Conservation (phyloP, 2,888 invertebrate genomes). For the Volucella zonaria region DNA sequence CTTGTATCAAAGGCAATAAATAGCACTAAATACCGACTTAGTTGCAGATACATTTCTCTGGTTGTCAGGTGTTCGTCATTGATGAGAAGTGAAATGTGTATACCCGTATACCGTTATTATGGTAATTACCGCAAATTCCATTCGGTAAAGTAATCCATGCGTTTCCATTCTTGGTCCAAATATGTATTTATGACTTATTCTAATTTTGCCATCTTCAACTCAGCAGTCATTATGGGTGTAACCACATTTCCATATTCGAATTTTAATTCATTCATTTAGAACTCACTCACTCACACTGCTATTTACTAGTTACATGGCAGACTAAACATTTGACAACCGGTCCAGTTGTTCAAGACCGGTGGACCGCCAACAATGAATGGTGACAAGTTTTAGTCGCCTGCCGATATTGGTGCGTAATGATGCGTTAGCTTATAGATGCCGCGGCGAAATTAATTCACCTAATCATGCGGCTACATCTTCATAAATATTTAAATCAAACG, state of each 20-base stretch:
- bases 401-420: conserved; percentile 14
- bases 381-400: neutral
- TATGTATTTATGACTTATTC: conserved; percentile 30
- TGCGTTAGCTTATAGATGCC: neutral
- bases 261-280: neutral
- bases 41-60: conserved; percentile 1
- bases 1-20: neutral
- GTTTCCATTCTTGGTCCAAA: conserved; percentile 2
- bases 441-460: conserved; percentile 26
- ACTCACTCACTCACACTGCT: neutral
- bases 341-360: conserved; percentile 18
- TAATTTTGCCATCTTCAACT: conserved; percentile 21
- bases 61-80: neutral
- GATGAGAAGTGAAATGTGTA: too few relatives aligned
- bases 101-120: conserved; percentile 36
- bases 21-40: conserved; percentile 1
- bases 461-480: conserved; percentile 22
- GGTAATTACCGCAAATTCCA: neutral
- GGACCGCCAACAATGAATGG: neutral
- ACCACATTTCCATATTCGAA: conserved; percentile 2
- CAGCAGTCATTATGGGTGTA: conserved; percentile 19
- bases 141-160: conserved; percentile 31
- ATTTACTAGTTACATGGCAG: neutral
- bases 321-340: conserved; percentile 13
- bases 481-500: conserved; percentile 50